Evolutionary conservation across 2,113 vertebrate genomes (phyloP).

Genomic region (Narcine bancroftii): DNA sequence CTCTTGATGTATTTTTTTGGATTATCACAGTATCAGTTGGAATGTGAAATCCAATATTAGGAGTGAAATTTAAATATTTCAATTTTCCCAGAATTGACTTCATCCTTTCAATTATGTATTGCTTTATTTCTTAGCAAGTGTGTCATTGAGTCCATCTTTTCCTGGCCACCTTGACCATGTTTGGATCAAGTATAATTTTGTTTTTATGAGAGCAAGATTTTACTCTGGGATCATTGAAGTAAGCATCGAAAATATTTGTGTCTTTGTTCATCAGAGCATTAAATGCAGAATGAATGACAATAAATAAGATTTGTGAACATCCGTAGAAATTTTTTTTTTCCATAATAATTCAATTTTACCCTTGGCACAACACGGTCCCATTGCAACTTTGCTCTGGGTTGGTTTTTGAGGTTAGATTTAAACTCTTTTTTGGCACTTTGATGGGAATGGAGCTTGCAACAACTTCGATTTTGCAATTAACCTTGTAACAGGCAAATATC

Average conservation of each 20-base stretch:
- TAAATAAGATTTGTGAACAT: neutral
- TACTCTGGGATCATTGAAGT: neutral
- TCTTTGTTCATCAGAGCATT: neutral
- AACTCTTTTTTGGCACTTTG: neutral
- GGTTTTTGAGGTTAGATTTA: neutral
- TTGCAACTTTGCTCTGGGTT: neutral
- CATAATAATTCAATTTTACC: neutral
- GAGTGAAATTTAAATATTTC: neutral
- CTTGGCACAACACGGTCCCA: neutral
- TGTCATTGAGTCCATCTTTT: neutral
- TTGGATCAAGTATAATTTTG: neutral
- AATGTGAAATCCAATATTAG: neutral
- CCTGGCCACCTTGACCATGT: neutral
- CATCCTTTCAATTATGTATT: neutral
- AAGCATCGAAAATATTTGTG: neutral
- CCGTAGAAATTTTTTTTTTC: too few relatives aligned
- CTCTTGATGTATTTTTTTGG: neutral
- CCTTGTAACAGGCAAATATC: neutral
- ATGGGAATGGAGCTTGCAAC: neutral
- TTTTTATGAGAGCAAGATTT: neutral
- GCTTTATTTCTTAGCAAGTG: neutral
- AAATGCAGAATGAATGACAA: neutral
- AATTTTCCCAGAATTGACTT: neutral
- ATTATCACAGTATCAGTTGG: neutral
- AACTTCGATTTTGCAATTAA: neutral